A percentile compares a stretch with the other conserved stretches of the same genome.
phyloP scores from a whole-genome alignment of 2,113 vertebrate genomes.

The Alligator sinensis region DNA sequence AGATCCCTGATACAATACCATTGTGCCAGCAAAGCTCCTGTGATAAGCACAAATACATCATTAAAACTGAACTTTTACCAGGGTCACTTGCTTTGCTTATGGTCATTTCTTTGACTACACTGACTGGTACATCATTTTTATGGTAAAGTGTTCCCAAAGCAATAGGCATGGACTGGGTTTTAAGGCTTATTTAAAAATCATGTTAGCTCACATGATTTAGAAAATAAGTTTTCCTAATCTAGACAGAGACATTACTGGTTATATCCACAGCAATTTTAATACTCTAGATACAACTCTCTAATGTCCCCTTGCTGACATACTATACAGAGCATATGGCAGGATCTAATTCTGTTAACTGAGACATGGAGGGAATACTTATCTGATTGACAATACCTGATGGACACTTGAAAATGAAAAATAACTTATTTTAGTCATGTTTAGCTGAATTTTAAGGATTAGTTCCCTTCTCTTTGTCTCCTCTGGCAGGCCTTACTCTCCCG shows the following conservation, averaged over 20 bases:
- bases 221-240: background rate
- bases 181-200: background rate
- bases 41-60: no score
- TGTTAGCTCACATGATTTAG: background rate
- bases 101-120: no score
- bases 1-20: no score
- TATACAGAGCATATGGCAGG: background rate
- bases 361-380: background rate
- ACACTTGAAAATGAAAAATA: background rate
- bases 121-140: no score
- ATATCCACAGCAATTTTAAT: background rate
- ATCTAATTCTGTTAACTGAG: background rate
- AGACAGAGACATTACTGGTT: background rate
- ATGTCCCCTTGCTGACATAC: background rate
- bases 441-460: background rate
- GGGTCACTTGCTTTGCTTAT: no score
- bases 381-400: no score
- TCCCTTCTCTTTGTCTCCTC: background rate
- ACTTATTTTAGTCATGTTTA: background rate
- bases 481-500: background rate
- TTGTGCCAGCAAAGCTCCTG: background rate
- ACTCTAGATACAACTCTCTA: background rate
- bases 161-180: background rate
- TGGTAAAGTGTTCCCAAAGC: fast-evolving
- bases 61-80: no score